Base-by-base conservation (phyloP, 1,140 invertebrate genomes). In the Brachionus calyciflorus region DNA sequence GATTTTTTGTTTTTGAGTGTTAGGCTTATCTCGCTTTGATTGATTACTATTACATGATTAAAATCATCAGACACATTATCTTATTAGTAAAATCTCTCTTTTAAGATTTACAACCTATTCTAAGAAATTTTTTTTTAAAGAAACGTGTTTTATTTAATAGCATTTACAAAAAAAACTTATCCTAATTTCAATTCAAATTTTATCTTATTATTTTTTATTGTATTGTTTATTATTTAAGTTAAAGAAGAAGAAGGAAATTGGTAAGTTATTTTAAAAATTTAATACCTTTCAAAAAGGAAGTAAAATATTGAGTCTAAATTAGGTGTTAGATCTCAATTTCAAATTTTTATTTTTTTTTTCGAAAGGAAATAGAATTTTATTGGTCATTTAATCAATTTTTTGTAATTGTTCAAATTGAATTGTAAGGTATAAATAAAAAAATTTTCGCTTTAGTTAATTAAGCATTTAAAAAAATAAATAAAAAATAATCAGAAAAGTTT, bases 241-340 rank as follows among this genome's bases (percentile, higher is more conserved):
- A 33, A 60, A 37, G 37, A 19, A 37, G 37, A 33, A 60, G 37
- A 17, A 49, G 17, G n/a, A n/a, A n/a, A n/a, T n/a, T n/a, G n/a
- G n/a, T n/a, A 17, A 60, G 55, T 60, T 60, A 60, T 60, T 60
- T 37, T 60, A 60, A 60, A 60, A 60, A 60, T 60, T 60, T 60
- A 60, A 60, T 60, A 60, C 55, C 55, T 60, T 60, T 60, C 37
- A 33, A 60, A 37, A 60, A 33, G 55, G 30, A n/a, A 37, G 33
- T 60, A 17, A 33, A 60, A 60, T 60, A 60, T 60, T 60, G 55
- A 60, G 55, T 37, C 55, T 60, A 60, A 60, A 60, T 60, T 60
- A 60, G 55, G 55, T 60, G 55, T 60, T 60, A 60, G 14, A 60
- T 37, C 37, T 60, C 28, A 12, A 37, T n/a, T 19, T 37, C 55